These are phyloP conservation scores for Odontothrips loti DNA, from an alignment of 2,888 invertebrate species.

Conservation along the genomic window DNA sequence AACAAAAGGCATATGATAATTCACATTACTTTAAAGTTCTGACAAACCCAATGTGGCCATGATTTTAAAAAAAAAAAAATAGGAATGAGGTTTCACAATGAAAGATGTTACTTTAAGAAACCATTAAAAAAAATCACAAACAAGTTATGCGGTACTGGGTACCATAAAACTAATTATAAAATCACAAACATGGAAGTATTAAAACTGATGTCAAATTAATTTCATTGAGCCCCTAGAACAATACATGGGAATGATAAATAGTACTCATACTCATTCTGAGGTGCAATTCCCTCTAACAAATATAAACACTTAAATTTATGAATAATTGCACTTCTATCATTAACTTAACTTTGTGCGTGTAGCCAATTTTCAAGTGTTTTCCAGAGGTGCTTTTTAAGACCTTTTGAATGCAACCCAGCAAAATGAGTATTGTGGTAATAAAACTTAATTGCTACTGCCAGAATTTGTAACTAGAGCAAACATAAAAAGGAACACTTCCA, in stretches of 20 bases:
- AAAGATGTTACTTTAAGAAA: not conserved
- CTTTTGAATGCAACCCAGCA: not conserved
- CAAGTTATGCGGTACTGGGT: not conserved
- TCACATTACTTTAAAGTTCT: not conserved
- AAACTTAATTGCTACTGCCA: not conserved
- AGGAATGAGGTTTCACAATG: not conserved
- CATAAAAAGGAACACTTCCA: too few species aligned
- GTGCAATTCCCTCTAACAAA: not conserved
- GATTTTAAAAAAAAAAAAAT: not conserved
- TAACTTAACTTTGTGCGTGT: not conserved
- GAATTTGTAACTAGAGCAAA: not conserved
- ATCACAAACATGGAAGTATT: slow-evolving; percentile 26
- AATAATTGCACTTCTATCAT: not conserved
- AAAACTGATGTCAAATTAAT: slow-evolving; percentile 12
- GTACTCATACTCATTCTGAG: slow-evolving; percentile 4
- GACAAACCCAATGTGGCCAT: not conserved
- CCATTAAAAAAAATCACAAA: slow-evolving; percentile 12
- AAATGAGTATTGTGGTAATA: not conserved
- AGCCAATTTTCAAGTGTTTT: not conserved
- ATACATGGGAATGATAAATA: not conserved
- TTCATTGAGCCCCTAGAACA: slow-evolving; percentile 9
- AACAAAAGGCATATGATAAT: not conserved
- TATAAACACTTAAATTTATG: not conserved
- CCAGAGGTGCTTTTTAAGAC: not conserved
- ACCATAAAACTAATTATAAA: slow-evolving; percentile 17